A percentile compares a stretch with the other conserved stretches of the same genome.
Evolutionary conservation across 1,140 invertebrate species (phyloP).

Genomic region (Limonius californicus): DNA sequence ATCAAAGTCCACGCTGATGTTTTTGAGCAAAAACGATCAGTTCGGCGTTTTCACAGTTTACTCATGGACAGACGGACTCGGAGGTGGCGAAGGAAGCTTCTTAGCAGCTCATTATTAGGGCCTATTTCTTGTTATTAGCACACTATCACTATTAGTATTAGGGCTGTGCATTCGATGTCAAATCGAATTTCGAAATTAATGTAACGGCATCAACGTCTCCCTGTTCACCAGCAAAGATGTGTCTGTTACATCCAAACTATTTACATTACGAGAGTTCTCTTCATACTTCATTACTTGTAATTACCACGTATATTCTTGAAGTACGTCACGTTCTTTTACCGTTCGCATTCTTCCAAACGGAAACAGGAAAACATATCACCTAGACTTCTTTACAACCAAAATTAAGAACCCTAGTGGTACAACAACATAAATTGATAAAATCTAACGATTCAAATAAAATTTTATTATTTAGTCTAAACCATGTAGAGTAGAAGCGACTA

Average conservation of each 20-base stretch:
- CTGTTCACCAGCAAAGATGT: slow-evolving; percentile 5
- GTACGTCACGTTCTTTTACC: too few species aligned
- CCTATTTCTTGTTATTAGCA: slow-evolving; percentile 23
- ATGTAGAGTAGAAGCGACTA: too few species aligned
- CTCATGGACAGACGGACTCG: neutral
- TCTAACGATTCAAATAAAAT: too few species aligned
- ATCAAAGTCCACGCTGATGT: slow-evolving; percentile 10
- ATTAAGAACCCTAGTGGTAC: too few species aligned
- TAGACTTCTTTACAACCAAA: too few species aligned
- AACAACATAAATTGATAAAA: too few species aligned
- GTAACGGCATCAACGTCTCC: neutral
- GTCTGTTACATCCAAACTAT: neutral
- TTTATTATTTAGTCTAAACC: too few species aligned
- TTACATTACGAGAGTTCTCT: slow-evolving; percentile 3
- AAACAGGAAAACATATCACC: too few species aligned
- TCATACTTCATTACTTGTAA: neutral
- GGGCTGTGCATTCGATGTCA: slow-evolving; percentile 25
- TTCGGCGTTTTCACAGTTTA: neutral
- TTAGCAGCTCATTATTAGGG: slow-evolving; percentile 30
- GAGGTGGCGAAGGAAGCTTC: slow-evolving; percentile 21
- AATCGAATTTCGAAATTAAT: slow-evolving; percentile 8
- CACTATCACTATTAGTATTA: slow-evolving; percentile 21
- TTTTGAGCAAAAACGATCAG: neutral
- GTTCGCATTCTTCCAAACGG: too few species aligned
- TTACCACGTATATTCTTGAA: neutral